These are phyloP conservation scores for Jacana jacana DNA, from an alignment of 2,113 vertebrate genomes.

Conservation along the genomic window DNA sequence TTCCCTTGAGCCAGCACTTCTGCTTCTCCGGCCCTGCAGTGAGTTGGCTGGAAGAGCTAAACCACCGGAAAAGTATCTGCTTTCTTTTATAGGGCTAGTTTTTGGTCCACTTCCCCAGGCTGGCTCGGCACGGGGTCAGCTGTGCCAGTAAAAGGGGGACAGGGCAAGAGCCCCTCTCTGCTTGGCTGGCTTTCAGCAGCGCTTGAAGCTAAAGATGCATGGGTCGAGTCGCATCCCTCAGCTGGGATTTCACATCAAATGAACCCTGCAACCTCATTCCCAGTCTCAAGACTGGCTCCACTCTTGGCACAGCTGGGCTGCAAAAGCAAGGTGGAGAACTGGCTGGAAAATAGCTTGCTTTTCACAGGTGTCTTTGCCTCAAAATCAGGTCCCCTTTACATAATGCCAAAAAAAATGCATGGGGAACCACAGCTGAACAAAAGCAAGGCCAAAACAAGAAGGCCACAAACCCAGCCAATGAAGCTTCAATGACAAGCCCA, in stretches of 20 bases:
- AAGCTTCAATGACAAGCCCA: not conserved
- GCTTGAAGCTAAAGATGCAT: not conserved
- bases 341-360: not conserved
- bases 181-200: not conserved
- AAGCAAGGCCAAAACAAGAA: not conserved
- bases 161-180: not conserved
- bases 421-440: not conserved
- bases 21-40: not conserved
- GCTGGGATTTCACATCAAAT: not conserved
- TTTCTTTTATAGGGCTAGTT: not conserved
- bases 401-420: not conserved
- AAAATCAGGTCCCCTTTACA: not conserved
- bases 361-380: not conserved
- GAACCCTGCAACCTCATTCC: not conserved
- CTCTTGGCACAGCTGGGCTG: not conserved
- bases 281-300: not conserved
- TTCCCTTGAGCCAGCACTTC: conserved; percentile 14
- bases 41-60: not conserved
- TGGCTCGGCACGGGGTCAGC: not conserved
- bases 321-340: not conserved
- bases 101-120: not conserved
- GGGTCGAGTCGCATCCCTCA: not conserved
- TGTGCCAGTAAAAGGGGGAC: not conserved
- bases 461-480: not conserved
- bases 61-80: not conserved